Evolutionary conservation across 1,140 invertebrate genomes (phyloP).

Genomic region (Trissolcus basalis): DNA sequence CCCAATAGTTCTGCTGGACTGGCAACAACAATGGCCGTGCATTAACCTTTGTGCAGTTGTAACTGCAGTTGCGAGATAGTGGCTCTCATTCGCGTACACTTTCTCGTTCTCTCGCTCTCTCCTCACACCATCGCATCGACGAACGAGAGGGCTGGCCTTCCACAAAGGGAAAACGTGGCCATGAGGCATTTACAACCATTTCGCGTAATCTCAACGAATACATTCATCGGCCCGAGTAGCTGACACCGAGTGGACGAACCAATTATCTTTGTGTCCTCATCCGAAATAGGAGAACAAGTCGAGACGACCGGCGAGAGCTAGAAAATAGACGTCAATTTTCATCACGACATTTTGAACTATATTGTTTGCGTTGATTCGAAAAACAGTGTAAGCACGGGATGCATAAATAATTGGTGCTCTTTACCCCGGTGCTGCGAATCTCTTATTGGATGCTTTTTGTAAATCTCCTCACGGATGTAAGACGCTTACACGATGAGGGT

Average conservation of each 20-base stretch:
- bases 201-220: constrained; percentile 73
- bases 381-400: too few species aligned
- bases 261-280: constrained; percentile 66
- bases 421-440: too few species aligned
- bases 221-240: constrained; percentile 66
- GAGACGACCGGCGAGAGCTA: too few species aligned
- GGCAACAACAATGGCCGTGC: constrained; percentile 73
- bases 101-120: constrained; percentile 52
- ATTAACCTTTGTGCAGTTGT: constrained; percentile 76
- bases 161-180: constrained; percentile 54
- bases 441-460: too few species aligned
- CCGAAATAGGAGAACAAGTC: constrained; percentile 49
- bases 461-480: too few species aligned
- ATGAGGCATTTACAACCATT: constrained; percentile 73
- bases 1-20: constrained; percentile 71
- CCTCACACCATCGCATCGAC: constrained; percentile 57
- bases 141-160: constrained; percentile 56
- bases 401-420: too few species aligned
- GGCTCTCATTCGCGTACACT: constrained; percentile 60
- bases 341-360: constrained; percentile 24
- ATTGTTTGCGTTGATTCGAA: too few species aligned
- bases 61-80: constrained; percentile 75
- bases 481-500: too few species aligned
- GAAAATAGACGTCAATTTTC: constrained; percentile 53
- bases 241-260: constrained; percentile 66